Evolutionary conservation across 2,113 vertebrate genomes (phyloP).

Genomic region (Nymphicus hollandicus): DNA sequence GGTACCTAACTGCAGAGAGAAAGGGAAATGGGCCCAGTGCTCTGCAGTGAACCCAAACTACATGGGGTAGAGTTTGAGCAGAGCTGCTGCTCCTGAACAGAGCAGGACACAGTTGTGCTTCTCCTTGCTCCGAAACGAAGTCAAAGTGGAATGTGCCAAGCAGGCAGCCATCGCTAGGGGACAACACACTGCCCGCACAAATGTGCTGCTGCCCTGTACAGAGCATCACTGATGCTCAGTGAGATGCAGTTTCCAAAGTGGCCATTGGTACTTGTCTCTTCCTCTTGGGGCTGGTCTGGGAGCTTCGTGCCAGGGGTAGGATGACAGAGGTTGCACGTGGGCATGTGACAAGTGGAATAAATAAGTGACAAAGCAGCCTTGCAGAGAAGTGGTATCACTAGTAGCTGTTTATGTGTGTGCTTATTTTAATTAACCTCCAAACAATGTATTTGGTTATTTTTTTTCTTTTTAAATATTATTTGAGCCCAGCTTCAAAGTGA

Average conservation of each 20-base stretch:
- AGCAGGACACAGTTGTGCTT: neutral
- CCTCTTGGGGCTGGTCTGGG: neutral
- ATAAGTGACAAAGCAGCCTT: neutral
- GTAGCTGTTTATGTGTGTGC: neutral
- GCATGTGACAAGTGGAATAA: neutral
- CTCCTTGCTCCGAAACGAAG: neutral
- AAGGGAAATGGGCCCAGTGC: neutral
- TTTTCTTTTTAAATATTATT: neutral
- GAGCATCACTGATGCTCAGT: neutral
- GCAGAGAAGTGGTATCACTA: neutral
- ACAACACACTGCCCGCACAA: rapidly evolving
- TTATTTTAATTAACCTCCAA: neutral
- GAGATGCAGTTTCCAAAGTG: neutral
- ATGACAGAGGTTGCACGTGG: neutral
- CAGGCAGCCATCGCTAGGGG: neutral
- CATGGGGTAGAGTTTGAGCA: rapidly evolving
- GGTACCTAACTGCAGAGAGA: neutral
- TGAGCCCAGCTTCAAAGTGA: neutral
- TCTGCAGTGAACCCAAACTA: neutral
- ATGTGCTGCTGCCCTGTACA: neutral
- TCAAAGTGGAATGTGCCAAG: neutral
- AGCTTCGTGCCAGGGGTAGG: neutral
- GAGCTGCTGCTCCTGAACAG: neutral
- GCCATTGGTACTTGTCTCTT: neutral
- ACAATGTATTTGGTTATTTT: neutral